A percentile compares a stretch with the other conserved stretches of the same genome.
Conservation (phyloP, 2,888 invertebrate genomes). For the Heliconius aoede region DNA sequence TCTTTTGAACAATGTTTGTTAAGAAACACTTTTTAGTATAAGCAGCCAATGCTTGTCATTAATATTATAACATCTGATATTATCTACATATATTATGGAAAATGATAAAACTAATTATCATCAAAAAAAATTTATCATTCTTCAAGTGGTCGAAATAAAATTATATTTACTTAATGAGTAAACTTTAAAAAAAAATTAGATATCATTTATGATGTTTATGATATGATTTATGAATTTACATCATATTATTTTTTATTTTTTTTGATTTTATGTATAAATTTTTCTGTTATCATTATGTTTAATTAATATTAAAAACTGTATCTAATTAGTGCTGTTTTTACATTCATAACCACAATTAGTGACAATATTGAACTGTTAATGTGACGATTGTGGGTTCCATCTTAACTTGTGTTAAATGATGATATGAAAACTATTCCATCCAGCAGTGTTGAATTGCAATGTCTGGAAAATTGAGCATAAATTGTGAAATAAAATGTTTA, state of each 20-base stretch:
- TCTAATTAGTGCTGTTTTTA: background rate
- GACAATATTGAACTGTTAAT: background rate
- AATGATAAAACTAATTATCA: background rate
- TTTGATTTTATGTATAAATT: too few species aligned
- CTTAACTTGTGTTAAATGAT: background rate
- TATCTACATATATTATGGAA: background rate
- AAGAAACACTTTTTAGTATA: background rate
- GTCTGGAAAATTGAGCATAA: background rate
- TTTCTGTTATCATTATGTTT: too few species aligned
- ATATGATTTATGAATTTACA: too few species aligned
- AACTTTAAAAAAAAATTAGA: background rate
- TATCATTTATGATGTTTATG: background rate
- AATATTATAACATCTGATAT: background rate
- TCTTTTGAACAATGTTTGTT: slow-evolving; percentile 19
- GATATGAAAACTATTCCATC: background rate
- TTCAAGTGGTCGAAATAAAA: background rate
- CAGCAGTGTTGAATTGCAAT: too few species aligned
- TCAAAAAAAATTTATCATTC: too few species aligned
- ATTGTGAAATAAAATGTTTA: background rate
- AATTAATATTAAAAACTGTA: background rate
- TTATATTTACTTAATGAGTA: background rate
- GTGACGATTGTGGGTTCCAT: background rate
- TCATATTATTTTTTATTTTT: too few species aligned
- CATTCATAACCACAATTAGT: background rate
- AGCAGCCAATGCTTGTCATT: background rate